phyloP scores from a whole-genome alignment of 2,888 invertebrate genomes.

The Dyspetes luteomarginatus region DNA sequence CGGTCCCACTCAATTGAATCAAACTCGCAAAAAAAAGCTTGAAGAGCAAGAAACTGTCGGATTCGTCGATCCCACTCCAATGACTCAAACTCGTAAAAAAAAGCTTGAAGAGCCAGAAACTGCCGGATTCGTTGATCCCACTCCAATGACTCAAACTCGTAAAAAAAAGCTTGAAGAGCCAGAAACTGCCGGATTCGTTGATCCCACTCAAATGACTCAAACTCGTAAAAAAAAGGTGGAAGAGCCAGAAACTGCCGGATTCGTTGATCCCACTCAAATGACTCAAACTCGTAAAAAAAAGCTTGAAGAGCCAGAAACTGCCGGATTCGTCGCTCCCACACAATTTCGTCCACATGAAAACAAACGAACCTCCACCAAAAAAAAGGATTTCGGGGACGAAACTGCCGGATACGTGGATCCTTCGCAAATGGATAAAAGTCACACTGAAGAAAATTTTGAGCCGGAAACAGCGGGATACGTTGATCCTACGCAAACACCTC shows the following conservation, averaged over 20 bases:
- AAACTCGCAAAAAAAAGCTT: background rate
- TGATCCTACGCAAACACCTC: background rate
- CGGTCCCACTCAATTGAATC: background rate
- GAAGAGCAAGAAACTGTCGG: background rate
- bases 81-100: background rate
- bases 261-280: too few relatives aligned
- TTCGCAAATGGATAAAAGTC: background rate
- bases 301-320: too few relatives aligned
- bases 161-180: too few relatives aligned
- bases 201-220: background rate
- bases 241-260: slow-evolving; percentile 24
- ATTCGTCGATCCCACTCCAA: too few relatives aligned
- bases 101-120: background rate
- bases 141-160: background rate
- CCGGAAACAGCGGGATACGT: slow-evolving; percentile 6
- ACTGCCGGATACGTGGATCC: slow-evolving; percentile 2
- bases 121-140: background rate
- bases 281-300: too few relatives aligned
- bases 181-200: too few relatives aligned
- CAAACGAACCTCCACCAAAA: too few relatives aligned
- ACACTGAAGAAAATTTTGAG: background rate
- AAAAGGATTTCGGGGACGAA: background rate
- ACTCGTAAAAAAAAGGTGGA: background rate
- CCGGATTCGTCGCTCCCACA: background rate
- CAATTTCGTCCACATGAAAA: background rate